Evolutionary conservation across 2,888 invertebrate species (phyloP), one percentile per base, ranked within the genome.

Genomic region (Hydroisotoma schaefferi): DNA sequence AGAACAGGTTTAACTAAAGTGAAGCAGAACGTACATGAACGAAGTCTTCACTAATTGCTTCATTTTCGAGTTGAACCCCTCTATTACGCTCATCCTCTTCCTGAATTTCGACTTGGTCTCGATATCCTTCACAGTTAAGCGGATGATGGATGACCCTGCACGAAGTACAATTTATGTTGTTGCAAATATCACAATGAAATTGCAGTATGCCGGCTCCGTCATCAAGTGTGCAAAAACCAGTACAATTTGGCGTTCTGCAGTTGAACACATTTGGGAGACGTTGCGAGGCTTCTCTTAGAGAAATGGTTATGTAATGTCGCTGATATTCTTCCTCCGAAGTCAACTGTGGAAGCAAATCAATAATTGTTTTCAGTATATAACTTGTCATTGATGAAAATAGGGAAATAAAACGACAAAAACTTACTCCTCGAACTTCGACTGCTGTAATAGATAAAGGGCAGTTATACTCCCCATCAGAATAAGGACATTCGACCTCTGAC

Each of bases 141-240:
- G 44, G 48, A 8, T 10, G 6, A 52, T 57, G 57, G 52, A 52
- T 51, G 6, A 29, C 52, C 22, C 44, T 51, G 26, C 57, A 57
- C 2, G 43, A 2, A 15, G 57, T 27, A 22, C 64, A 64, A 28
- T 52, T 60, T 12, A 20, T 10, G 4, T 23, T 33, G 0, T 12
- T 20, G 37, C 64, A 64, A 2, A 43, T 4, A 12, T 54, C 55
- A 22, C 64, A 64, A 2, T 28, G 1, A 22, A 61, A 61, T 5
- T 28, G 4, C 29, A 49, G 6, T 20, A 20, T 2, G 8, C 52
- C 8, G 23, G 29, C 28, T 22, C 38, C 29, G 18, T 37, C 33
- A 22, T 33, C 15, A 20, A 25, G 18, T 44, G 33, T 44, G 49
- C 43, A 55, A 26, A 55, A 55, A 6, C 43, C 40, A 6, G 5